Percentiles rank a stretch among this genome's conserved stretches.
phyloP scores from a whole-genome alignment of 1,140 invertebrate genomes.

The Caenorhabditis briggsae region DNA sequence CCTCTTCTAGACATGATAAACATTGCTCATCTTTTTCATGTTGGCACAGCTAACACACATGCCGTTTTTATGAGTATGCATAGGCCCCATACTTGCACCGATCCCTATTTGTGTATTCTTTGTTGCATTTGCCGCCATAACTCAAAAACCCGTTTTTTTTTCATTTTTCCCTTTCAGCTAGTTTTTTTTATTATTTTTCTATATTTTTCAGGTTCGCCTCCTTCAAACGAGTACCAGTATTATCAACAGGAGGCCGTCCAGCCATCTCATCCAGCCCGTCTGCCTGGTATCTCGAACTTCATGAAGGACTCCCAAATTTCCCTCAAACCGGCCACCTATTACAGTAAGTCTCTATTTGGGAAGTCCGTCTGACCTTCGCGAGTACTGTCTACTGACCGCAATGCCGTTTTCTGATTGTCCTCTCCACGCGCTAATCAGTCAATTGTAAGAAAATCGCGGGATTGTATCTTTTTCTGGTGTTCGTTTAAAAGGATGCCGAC shows the following conservation, averaged over 20 bases:
- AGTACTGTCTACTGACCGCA: constrained; percentile 9
- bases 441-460: not conserved
- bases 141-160: not conserved
- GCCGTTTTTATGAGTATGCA: constrained; percentile 51
- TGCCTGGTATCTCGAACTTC: constrained; percentile 48
- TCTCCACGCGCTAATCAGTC: constrained; percentile 35
- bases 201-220: constrained; percentile 2
- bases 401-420: constrained; percentile 5
- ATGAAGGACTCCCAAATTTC: constrained; percentile 52
- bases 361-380: constrained; percentile 4
- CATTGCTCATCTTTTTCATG: constrained; percentile 34
- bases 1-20: not conserved
- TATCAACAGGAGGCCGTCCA: not conserved
- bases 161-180: not conserved
- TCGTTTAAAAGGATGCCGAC: constrained; percentile 20
- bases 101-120: constrained; percentile 45
- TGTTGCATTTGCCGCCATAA: constrained; percentile 12
- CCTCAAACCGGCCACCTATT: constrained; percentile 38
- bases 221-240: not conserved
- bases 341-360: constrained; percentile 25
- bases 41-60: constrained; percentile 49
- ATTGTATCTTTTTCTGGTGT: constrained; percentile 43
- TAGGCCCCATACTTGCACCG: constrained; percentile 7
- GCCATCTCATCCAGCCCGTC: not conserved
- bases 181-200: not conserved